phyloP scores from a whole-genome alignment of 2,888 invertebrate species.

The Drosophila testacea region DNA sequence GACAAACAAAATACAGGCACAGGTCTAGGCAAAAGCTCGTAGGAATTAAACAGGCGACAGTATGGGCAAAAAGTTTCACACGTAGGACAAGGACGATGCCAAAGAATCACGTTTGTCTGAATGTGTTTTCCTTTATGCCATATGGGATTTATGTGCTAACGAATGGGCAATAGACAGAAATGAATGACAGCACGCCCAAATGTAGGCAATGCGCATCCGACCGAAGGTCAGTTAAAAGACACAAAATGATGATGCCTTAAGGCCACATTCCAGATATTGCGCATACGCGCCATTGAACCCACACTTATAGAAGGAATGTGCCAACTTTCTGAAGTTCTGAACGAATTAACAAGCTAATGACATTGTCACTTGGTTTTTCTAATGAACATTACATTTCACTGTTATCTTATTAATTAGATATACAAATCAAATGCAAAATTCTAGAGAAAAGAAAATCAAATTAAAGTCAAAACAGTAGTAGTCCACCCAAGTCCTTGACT shows the following conservation, averaged over 20 bases:
- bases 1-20: constrained; percentile 36
- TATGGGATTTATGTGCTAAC: constrained; percentile 50
- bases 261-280: constrained; percentile 22
- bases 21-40: constrained; percentile 31
- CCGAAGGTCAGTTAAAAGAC: constrained; percentile 18
- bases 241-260: constrained; percentile 6
- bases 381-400: not conserved
- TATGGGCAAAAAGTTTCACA: constrained; percentile 37
- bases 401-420: not conserved
- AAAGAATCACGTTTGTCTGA: constrained; percentile 38
- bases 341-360: constrained; percentile 8
- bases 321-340: not conserved
- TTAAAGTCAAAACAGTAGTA: constrained; percentile 3
- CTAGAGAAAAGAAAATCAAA: not conserved
- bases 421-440: not conserved
- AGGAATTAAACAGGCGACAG: constrained; percentile 39
- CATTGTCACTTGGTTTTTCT: constrained; percentile 6
- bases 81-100: constrained; percentile 7
- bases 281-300: constrained; percentile 42
- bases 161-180: constrained; percentile 29
- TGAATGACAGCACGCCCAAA: constrained; percentile 25
- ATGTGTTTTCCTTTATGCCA: constrained; percentile 19
- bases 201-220: constrained; percentile 28
- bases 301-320: not conserved
- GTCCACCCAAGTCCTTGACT: constrained; percentile 9